These are phyloP conservation scores for Meteorus sp. DNA, from an alignment of 1,140 invertebrate genomes.

Conservation along the genomic window DNA sequence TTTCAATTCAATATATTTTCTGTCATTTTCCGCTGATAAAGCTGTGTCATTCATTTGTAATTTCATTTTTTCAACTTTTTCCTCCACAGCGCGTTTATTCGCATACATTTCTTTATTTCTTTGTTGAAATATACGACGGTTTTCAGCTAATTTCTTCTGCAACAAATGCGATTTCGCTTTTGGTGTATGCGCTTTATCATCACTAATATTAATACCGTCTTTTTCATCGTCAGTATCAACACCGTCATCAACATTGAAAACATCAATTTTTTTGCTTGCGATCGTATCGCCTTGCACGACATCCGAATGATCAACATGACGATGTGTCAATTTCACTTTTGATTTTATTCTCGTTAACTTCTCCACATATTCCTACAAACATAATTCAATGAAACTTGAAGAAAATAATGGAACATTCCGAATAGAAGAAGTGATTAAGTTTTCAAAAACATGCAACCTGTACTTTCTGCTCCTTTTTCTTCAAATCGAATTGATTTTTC, in stretches of 20 bases:
- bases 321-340: slow-evolving; percentile 45
- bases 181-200: slow-evolving; percentile 52
- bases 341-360: slow-evolving; percentile 55
- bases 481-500: slow-evolving; percentile 49
- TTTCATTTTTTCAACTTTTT: slow-evolving; percentile 54
- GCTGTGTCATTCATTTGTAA: slow-evolving; percentile 50
- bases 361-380: slow-evolving; percentile 50
- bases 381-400: slow-evolving; percentile 11
- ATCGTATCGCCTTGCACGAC: slow-evolving; percentile 36
- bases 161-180: slow-evolving; percentile 53
- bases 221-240: slow-evolving; percentile 28
- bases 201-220: slow-evolving; percentile 45
- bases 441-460: slow-evolving; percentile 33
- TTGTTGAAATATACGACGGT: slow-evolving; percentile 54
- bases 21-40: slow-evolving; percentile 54
- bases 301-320: slow-evolving; percentile 36
- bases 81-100: slow-evolving; percentile 52
- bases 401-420: not conserved
- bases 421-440: not conserved
- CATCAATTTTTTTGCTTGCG: no score
- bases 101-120: slow-evolving; percentile 53
- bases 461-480: slow-evolving; percentile 52
- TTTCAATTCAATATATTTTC: slow-evolving; percentile 56
- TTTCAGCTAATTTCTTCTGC: slow-evolving; percentile 53
- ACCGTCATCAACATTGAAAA: slow-evolving; percentile 35